Base-by-base conservation (phyloP, 2,888 invertebrate genomes). In the Hermodice carunculata region DNA sequence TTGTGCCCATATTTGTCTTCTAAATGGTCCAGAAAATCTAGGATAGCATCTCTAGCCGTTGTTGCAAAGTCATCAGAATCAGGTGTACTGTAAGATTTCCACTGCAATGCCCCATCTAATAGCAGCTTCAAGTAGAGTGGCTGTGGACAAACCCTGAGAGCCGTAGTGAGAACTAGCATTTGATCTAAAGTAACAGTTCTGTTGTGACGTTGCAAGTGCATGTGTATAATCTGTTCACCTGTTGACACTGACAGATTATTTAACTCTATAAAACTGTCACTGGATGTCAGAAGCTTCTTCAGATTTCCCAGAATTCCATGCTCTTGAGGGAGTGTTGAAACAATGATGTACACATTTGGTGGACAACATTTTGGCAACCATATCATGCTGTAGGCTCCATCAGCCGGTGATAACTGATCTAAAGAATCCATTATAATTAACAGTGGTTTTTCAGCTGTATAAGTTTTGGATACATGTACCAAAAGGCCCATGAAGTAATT, bases 311-410 rank as follows among this genome's bases (percentile, higher is more conserved):
- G 63, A 43, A 81, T 80, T 17, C 63, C 71, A 63, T 77, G 74
- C 46, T 78, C 75, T 28, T 64, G 49, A 5, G 81, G 80, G 19
- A 82, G 54, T 5, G 78, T 81, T 3, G 82, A 82, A 1, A 82
- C 49, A 24, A 83, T 73, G 26, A 81, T 48, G 52, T 77, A 75
- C 26, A 83, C 69, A 64, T 81, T 81, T 14, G 67, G 42, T 11
- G 83, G 83, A 6, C 81, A 70, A n/a, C 64, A 32, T 0, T 57
- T 67, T 11, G 81, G 81, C 40, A 83, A 58, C 83, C 83, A 83
- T 19, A 73, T 67, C 73, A 80, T 73, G 3, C 46, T 61, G 64
- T 79, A 76, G 14, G 81, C 78, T 66, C 76, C 70, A 58, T 78
- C 64, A 22, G 46, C 37, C 2, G 77, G 58, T 0, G 61, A 65